Conservation (phyloP, 2,113 vertebrate species). For the Riparia riparia region DNA sequence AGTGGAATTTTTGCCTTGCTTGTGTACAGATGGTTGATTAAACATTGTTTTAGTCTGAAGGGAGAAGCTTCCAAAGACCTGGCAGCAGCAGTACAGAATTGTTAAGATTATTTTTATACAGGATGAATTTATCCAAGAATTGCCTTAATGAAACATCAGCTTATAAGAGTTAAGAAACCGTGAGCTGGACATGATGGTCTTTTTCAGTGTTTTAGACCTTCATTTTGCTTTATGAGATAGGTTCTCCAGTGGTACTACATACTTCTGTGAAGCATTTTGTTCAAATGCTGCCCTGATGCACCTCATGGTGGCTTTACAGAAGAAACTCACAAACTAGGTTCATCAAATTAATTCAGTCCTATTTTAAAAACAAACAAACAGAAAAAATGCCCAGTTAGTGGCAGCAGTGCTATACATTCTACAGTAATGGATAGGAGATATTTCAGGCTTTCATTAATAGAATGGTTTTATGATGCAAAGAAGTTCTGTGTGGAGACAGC, state of each 20-base stretch:
- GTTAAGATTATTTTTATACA: neutral
- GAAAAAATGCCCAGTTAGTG: neutral
- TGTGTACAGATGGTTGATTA: neutral
- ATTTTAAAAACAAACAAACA: neutral
- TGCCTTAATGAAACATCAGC: neutral
- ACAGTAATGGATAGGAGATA: neutral
- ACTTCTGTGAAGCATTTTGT: neutral
- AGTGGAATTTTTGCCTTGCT: neutral
- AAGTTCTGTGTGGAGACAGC: neutral
- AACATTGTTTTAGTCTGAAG: neutral
- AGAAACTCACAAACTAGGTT: neutral
- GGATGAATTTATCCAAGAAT: neutral
- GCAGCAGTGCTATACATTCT: neutral
- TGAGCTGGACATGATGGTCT: neutral
- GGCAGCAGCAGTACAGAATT: neutral
- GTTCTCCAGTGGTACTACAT: neutral
- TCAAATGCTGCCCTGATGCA: neutral
- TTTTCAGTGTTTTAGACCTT: neutral
- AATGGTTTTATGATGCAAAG: neutral
- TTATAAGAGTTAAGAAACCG: neutral
- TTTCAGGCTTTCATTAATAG: neutral
- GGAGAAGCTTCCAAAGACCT: neutral
- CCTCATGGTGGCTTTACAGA: neutral
- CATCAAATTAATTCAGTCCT: neutral
- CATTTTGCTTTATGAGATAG: neutral